Evolutionary conservation across 1,140 invertebrate species (phyloP), one percentile per base, ranked within the genome.

Genomic region (Polyergus mexicanus): DNA sequence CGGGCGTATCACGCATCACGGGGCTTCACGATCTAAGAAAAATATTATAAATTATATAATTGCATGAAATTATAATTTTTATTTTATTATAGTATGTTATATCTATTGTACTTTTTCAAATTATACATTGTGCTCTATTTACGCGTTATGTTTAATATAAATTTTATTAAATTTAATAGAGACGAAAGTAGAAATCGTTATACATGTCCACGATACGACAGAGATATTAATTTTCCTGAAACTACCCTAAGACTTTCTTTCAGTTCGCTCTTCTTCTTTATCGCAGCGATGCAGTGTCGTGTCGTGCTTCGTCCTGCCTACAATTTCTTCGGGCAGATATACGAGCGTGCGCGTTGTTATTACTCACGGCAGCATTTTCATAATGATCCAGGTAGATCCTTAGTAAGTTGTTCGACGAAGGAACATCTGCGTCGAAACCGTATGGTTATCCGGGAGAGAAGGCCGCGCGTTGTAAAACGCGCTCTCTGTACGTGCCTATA

Each of bases 391-490:
- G 60, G 47, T 35, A 38, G 32, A 66, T 60, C 69, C 28, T 35
- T 35, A 13, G 44, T 51, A 76, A 69, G 16, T 38, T 32, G 51
- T 22, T 75, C 38, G 28, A 69, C 38, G 66, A 44, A 28, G 22
- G 54, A 86, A 78, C 65, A 68, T 86, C 65, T 71, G 13, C 60
- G 41, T 47, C 66, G 72, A 47, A 66, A 22, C 44, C 62, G 60
- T 41, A 60, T 41, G 56, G 28, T 69, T 56, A 51, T 80, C 10
- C 60, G 44, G 13, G 51, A 65, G 41, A 72, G 41, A 2, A 74
- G 35, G 16, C 35, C 22, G 8, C 1, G 28, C 47, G 19, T 38
- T 51, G 19, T 51, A 86, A 68, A 35, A 51, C 10, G 10, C 60
- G 22, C 19, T 47, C 54, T 66, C 51, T 16, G 7, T 3, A 38